phyloP scores from a whole-genome alignment of 2,113 vertebrate species.

The Sapajus apella region DNA sequence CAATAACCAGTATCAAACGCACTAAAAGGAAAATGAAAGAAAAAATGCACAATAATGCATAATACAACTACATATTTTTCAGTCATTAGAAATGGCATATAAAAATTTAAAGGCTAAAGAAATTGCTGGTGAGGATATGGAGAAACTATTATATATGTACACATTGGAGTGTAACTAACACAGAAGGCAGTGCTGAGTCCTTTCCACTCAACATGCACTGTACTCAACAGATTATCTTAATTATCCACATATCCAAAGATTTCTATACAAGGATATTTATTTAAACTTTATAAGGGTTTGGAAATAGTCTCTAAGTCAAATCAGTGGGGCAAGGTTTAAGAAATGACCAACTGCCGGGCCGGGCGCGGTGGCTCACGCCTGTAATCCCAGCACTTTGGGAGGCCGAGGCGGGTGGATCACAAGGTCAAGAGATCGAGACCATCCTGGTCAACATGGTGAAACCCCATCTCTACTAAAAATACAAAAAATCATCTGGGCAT shows the following conservation, averaged over 20 bases:
- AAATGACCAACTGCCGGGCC: neutral
- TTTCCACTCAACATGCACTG: neutral
- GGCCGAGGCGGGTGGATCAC: too few relatives aligned
- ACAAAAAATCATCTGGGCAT: too few relatives aligned
- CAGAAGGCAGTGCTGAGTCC: neutral
- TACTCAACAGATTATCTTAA: neutral
- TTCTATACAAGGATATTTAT: neutral
- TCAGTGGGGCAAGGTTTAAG: neutral
- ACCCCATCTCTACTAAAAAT: too few relatives aligned
- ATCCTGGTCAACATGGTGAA: too few relatives aligned
- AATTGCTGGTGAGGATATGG: neutral
- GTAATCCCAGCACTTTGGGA: too few relatives aligned
- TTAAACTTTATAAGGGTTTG: neutral
- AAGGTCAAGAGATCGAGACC: too few relatives aligned
- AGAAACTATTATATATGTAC: neutral
- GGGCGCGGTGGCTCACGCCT: too few relatives aligned
- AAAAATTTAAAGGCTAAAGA: neutral
- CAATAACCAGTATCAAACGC: neutral
- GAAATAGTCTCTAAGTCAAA: neutral
- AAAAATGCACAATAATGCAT: neutral
- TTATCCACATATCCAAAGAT: neutral
- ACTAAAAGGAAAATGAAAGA: neutral
- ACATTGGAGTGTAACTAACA: too few relatives aligned
- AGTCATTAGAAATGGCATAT: neutral
- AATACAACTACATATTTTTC: neutral